A percentile compares a stretch with the other conserved stretches of the same genome.
phyloP scores from a whole-genome alignment of 1,140 invertebrate species.

The Pteromalus puparum region DNA sequence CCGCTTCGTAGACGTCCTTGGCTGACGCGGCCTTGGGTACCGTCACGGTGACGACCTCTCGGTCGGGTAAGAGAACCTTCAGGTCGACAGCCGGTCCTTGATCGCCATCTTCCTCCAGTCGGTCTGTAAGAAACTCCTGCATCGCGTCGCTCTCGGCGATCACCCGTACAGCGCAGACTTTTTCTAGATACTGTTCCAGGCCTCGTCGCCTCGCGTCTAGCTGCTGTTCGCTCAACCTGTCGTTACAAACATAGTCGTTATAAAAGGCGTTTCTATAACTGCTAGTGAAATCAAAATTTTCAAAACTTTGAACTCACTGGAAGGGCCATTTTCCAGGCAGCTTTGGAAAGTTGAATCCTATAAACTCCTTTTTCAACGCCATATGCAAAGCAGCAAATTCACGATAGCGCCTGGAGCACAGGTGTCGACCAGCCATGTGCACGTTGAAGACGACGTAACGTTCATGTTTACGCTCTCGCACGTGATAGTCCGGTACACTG shows the following conservation, averaged over 20 bases:
- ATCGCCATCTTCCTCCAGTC: conserved; percentile 86
- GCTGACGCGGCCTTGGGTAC: conserved; percentile 94
- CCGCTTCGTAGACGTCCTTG: conserved; percentile 92
- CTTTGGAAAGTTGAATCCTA: conserved; percentile 98
- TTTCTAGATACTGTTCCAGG: conserved; percentile 98
- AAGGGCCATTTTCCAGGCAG: conserved; percentile 99
- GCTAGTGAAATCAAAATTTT: not conserved
- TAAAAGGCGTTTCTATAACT: too few species aligned
- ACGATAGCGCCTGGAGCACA: conserved; percentile 96
- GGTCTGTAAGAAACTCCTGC: conserved; percentile 97
- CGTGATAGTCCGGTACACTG: conserved; percentile 96
- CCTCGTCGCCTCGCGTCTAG: conserved; percentile 94
- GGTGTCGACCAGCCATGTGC: conserved; percentile 98
- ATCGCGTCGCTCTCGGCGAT: conserved; percentile 98
- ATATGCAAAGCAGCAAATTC: conserved; percentile 95
- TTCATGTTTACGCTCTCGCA: conserved; percentile 87
- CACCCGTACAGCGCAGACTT: conserved; percentile 97
- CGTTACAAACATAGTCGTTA: conserved; percentile 22
- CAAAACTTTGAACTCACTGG: conserved; percentile 75
- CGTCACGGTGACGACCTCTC: conserved; percentile 92
- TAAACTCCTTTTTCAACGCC: conserved; percentile 95
- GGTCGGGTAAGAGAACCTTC: conserved; percentile 87
- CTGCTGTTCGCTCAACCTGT: conserved; percentile 93
- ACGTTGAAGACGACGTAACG: conserved; percentile 98
- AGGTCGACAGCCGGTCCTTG: conserved; percentile 93